Conservation (phyloP, 2,888 invertebrate species). For the Synanthedon myopaeformis region DNA sequence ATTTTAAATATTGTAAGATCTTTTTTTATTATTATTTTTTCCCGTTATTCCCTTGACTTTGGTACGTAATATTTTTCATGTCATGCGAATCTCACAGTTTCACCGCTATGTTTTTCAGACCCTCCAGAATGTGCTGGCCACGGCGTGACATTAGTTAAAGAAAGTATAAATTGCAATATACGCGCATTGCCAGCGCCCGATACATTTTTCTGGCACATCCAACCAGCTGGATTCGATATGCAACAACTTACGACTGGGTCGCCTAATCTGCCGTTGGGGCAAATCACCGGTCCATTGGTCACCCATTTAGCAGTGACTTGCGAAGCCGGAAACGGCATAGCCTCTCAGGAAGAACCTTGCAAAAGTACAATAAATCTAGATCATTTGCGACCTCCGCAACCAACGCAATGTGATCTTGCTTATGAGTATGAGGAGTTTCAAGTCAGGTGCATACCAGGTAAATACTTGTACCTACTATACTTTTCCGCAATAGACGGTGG, state of each 20-base stretch:
- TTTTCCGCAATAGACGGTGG: too few relatives aligned
- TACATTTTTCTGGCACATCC: slow-evolving; percentile 57
- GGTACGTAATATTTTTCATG: too few relatives aligned
- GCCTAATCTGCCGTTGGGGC: slow-evolving; percentile 39
- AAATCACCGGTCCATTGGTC: slow-evolving; percentile 44
- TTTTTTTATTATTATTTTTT: too few relatives aligned
- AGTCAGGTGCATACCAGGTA: slow-evolving; percentile 60
- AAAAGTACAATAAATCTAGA: slow-evolving; percentile 43
- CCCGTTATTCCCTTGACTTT: too few relatives aligned
- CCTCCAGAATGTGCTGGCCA: slow-evolving; percentile 51
- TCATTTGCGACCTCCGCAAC: slow-evolving; percentile 47
- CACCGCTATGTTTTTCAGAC: slow-evolving; percentile 24
- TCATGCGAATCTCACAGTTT: too few relatives aligned
- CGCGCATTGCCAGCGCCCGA: slow-evolving; percentile 45
- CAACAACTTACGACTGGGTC: slow-evolving; percentile 57
- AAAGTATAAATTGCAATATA: slow-evolving; percentile 47
- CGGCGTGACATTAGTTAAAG: slow-evolving; percentile 45
- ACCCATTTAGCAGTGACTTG: slow-evolving; percentile 41
- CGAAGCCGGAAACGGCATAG: slow-evolving; percentile 53
- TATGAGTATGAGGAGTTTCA: slow-evolving; percentile 56
- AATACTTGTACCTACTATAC: neutral
- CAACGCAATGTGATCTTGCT: slow-evolving; percentile 51
- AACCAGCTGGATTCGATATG: slow-evolving; percentile 39
- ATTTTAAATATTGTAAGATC: too few relatives aligned
- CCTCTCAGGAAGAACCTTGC: slow-evolving; percentile 48